Conservation (phyloP, 2,797 vertebrate genomes). For the Gadopsis bispinosus region DNA sequence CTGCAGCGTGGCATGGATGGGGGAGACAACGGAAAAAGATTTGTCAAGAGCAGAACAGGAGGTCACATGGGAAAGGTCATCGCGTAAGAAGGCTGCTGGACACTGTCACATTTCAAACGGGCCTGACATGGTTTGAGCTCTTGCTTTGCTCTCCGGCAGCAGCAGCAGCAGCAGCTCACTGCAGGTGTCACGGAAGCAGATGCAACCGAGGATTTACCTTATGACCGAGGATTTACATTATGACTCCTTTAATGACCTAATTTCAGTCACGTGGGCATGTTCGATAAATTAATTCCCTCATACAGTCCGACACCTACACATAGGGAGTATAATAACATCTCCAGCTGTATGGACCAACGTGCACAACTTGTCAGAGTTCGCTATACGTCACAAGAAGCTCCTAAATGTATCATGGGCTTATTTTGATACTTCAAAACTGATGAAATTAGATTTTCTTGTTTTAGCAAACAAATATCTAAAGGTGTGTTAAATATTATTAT, state of each 20-base stretch:
- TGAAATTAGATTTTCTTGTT: background rate
- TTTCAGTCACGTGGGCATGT: background rate
- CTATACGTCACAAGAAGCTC: background rate
- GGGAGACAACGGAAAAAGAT: background rate
- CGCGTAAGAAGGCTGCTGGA: background rate
- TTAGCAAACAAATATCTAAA: no score
- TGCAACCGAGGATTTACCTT: background rate
- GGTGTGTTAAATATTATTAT: background rate
- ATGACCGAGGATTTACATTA: no score
- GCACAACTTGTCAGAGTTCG: background rate
- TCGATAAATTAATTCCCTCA: background rate
- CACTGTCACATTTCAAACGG: constrained; percentile 32
- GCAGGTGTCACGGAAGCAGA: background rate
- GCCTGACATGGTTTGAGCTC: background rate
- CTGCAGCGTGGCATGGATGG: constrained; percentile 25
- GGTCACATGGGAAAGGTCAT: constrained; percentile 21
- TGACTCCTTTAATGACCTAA: background rate
- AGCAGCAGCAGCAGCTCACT: background rate
- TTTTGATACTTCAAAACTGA: background rate
- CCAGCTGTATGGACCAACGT: background rate
- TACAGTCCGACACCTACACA: background rate
- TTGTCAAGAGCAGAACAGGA: constrained; percentile 8
- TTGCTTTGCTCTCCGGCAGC: background rate
- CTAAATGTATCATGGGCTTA: background rate
- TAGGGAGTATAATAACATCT: background rate